Conservation (phyloP, 2,113 vertebrate genomes). For the Catharus fuscescens region DNA sequence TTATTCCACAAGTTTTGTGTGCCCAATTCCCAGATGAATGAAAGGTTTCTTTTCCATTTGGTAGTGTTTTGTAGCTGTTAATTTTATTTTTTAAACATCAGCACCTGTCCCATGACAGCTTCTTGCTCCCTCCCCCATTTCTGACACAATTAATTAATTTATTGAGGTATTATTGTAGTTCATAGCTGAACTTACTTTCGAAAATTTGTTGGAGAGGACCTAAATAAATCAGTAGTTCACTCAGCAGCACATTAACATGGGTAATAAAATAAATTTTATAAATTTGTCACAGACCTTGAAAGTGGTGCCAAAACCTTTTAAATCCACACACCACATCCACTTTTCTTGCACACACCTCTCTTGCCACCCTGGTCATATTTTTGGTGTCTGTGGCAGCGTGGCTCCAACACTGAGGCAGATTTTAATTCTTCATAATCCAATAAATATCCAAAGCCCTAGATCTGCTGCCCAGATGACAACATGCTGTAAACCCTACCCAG, state of each 20-base stretch:
- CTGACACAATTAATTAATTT: conserved; percentile 35
- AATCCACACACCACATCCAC: neutral
- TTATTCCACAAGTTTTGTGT: neutral
- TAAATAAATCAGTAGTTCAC: conserved; percentile 42
- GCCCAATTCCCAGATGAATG: neutral
- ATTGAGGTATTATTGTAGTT: conserved; percentile 37
- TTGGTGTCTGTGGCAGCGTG: neutral
- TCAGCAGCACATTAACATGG: conserved; percentile 12
- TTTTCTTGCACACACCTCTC: neutral
- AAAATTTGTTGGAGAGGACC: conserved; percentile 7
- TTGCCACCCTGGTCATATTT: neutral
- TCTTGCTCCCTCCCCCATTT: neutral
- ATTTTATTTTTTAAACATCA: conserved; percentile 43
- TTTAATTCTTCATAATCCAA: neutral
- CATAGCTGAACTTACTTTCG: neutral
- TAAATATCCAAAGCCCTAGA: neutral
- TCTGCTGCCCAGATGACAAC: conserved; percentile 33
- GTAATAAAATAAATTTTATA: conserved; percentile 47
- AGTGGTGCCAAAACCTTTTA: conserved; percentile 10
- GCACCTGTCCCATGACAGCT: neutral
- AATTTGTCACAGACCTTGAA: neutral
- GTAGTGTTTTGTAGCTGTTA: conserved; percentile 16
- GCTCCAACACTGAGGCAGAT: neutral
- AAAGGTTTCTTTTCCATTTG: conserved; percentile 23
- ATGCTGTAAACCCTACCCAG: neutral